Evolutionary conservation across 2,888 invertebrate species (phyloP).

Genomic region (Metopia argyrocephala): DNA sequence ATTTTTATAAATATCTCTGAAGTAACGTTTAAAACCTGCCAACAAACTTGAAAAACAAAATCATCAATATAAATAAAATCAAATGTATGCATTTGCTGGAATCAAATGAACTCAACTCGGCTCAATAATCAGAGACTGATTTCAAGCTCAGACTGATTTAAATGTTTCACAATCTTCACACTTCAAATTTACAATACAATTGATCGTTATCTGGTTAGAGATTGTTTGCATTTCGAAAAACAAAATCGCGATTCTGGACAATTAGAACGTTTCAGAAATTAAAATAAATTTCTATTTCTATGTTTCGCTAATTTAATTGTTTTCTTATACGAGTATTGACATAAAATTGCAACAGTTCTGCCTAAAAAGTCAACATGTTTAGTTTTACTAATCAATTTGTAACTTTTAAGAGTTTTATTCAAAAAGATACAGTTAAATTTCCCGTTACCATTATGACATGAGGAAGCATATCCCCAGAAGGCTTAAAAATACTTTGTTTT

Average conservation of each 20-base stretch:
- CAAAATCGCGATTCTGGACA: background rate
- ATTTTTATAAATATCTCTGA: no score
- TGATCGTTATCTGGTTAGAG: constrained; percentile 16
- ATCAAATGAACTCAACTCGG: background rate
- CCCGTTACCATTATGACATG: no score
- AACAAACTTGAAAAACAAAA: constrained; percentile 14
- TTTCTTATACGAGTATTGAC: no score
- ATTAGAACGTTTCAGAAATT: background rate
- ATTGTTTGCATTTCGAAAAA: background rate
- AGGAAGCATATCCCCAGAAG: no score
- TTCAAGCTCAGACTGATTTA: constrained; percentile 2
- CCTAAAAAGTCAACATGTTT: background rate
- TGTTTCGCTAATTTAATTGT: constrained; percentile 9
- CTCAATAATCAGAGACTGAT: background rate
- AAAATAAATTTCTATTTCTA: background rate
- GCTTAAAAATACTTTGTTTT: no score
- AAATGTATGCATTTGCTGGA: background rate
- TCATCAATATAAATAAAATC: constrained; percentile 20
- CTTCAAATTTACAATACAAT: constrained; percentile 21
- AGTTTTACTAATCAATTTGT: background rate
- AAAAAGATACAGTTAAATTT: no score
- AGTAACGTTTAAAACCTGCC: constrained; percentile 10
- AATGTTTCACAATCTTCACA: constrained; percentile 34
- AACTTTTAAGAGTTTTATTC: no score
- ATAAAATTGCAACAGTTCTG: no score